Conservation (phyloP, 2,113 vertebrate species). For the Upupa epops region DNA sequence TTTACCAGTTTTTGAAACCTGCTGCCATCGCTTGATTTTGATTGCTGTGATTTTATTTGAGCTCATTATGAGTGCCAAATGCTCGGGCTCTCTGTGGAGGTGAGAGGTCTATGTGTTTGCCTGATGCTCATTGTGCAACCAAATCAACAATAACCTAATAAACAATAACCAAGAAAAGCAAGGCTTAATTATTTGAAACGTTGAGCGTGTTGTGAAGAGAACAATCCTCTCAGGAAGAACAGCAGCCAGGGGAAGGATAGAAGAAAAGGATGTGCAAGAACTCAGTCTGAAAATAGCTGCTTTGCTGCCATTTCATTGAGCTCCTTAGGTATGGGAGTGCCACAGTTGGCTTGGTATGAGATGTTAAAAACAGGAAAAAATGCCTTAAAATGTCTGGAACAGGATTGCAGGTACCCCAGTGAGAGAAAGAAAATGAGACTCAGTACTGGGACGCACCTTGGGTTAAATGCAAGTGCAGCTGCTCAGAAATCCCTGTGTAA, state of each 20-base stretch:
- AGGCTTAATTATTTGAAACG: background rate
- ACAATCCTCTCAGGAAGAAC: background rate
- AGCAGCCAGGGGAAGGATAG: background rate
- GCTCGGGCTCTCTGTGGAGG: background rate
- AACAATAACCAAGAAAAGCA: background rate
- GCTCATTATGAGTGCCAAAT: background rate
- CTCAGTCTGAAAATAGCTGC: background rate
- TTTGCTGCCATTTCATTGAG: background rate
- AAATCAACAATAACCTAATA: slow-evolving; percentile 2
- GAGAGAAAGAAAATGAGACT: background rate
- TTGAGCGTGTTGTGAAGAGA: background rate
- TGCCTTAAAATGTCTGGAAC: background rate
- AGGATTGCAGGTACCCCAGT: background rate
- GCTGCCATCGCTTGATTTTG: slow-evolving; percentile 20
- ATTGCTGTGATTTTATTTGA: slow-evolving; percentile 31
- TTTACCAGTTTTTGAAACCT: slow-evolving; percentile 41
- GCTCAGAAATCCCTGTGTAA: background rate
- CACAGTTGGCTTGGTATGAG: rapidly evolving
- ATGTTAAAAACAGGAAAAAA: background rate
- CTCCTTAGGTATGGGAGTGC: background rate
- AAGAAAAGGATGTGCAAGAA: background rate
- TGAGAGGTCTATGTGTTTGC: background rate
- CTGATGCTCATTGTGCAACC: background rate
- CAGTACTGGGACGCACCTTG: background rate
- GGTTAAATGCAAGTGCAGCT: background rate